phyloP scores from a whole-genome alignment of 2,797 vertebrate genomes.

The Channa striata region DNA sequence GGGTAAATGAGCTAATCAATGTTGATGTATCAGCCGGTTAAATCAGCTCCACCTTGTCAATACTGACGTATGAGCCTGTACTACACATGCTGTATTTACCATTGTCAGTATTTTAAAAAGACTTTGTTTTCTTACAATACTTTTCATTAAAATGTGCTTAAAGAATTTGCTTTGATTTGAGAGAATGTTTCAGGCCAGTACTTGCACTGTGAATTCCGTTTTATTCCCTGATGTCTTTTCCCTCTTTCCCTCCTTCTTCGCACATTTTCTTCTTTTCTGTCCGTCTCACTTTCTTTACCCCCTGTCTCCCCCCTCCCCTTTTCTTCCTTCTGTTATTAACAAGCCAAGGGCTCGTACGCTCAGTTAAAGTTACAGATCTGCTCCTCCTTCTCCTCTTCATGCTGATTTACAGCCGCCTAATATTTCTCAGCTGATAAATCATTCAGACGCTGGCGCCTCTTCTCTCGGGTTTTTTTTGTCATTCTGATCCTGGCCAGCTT shows the following conservation, averaged over 20 bases:
- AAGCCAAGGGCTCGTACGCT: slow-evolving; percentile 48
- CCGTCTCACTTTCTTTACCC: neutral
- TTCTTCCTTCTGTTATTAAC: slow-evolving; percentile 35
- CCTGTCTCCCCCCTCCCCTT: neutral
- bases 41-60: too few relatives aligned
- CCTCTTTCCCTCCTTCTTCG: slow-evolving; percentile 1
- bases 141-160: too few relatives aligned
- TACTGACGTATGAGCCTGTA: too few relatives aligned
- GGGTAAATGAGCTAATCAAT: neutral
- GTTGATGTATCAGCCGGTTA: slow-evolving; percentile 8
- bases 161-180: too few relatives aligned
- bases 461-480: slow-evolving; percentile 27
- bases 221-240: slow-evolving; percentile 20
- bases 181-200: too few relatives aligned
- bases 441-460: slow-evolving; percentile 47
- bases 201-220: too few relatives aligned
- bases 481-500: slow-evolving; percentile 6
- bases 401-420: slow-evolving; percentile 67
- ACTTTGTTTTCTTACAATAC: too few relatives aligned
- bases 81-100: too few relatives aligned
- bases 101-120: too few relatives aligned
- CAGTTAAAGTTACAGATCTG: slow-evolving; percentile 65
- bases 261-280: slow-evolving; percentile 2
- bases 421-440: slow-evolving; percentile 69
- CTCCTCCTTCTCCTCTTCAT: slow-evolving; percentile 38